Conservation (phyloP, 2,113 vertebrate species). For the Neodon shergylaensis region DNA sequence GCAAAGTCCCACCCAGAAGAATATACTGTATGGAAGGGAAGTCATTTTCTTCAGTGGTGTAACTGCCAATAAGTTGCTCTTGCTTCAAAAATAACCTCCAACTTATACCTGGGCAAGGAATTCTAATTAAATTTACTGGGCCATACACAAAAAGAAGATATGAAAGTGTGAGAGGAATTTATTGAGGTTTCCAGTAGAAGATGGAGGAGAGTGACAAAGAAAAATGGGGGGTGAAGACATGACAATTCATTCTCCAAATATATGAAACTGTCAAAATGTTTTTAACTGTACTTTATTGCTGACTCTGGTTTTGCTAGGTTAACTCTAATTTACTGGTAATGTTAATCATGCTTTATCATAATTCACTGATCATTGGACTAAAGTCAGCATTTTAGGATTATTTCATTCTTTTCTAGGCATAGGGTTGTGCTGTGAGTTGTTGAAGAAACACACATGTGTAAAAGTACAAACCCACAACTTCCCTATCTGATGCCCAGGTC, state of each 20-base stretch:
- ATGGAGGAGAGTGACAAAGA: background rate
- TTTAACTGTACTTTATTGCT: background rate
- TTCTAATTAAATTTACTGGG: background rate
- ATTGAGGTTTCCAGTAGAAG: background rate
- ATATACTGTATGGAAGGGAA: background rate
- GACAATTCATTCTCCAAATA: background rate
- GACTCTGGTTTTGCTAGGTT: background rate
- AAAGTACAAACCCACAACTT: background rate
- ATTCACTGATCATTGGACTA: background rate
- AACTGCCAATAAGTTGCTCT: background rate
- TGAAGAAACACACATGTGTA: background rate
- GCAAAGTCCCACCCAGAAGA: background rate
- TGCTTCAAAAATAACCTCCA: background rate
- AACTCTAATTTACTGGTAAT: constrained; percentile 28
- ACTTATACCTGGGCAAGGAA: background rate
- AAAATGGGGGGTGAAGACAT: background rate
- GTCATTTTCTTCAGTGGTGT: background rate
- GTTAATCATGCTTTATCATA: constrained; percentile 11
- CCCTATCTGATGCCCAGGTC: background rate
- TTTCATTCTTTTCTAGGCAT: constrained; percentile 13
- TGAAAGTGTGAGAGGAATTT: background rate
- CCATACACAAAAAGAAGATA: background rate
- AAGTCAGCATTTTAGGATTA: background rate
- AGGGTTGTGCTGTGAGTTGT: background rate
- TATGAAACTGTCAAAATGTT: background rate